phyloP scores from a whole-genome alignment of 2,888 invertebrate species.

The Resseliella maxima region DNA sequence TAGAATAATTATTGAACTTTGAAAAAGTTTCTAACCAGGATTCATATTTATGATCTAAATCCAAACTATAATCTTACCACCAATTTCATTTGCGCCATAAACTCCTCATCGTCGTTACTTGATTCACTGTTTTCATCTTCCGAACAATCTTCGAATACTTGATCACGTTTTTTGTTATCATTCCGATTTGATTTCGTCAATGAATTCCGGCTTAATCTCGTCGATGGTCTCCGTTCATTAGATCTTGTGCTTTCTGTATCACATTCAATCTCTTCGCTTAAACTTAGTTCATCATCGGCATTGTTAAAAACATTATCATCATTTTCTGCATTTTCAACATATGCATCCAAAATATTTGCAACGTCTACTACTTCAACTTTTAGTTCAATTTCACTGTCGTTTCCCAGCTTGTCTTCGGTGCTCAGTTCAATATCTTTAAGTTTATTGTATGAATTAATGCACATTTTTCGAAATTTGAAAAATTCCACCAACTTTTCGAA shows the following conservation, averaged over 20 bases:
- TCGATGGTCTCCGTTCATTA: neutral
- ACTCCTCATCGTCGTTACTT: no score
- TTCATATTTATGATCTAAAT: no score
- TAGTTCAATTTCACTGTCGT: neutral
- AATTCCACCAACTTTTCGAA: neutral
- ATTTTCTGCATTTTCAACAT: neutral
- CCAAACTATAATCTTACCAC: no score
- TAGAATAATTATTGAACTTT: no score
- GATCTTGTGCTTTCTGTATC: neutral
- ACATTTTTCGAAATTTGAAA: constrained; percentile 3
- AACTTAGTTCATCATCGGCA: neutral
- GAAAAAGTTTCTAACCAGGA: no score
- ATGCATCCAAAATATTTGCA: neutral
- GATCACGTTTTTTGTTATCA: no score
- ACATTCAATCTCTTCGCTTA: neutral
- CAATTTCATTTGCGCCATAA: no score
- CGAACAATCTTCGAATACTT: no score
- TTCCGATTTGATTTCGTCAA: neutral
- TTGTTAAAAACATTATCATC: neutral
- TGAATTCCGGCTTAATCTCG: no score
- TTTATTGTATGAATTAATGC: neutral
- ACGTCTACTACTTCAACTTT: neutral
- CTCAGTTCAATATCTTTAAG: neutral
- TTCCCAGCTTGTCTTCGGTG: no score
- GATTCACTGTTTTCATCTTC: no score